A percentile compares a stretch with the other conserved stretches of the same genome.
These are phyloP conservation scores for Tinamus guttatus DNA, from an alignment of 2,113 vertebrate genomes.

Conservation along the genomic window DNA sequence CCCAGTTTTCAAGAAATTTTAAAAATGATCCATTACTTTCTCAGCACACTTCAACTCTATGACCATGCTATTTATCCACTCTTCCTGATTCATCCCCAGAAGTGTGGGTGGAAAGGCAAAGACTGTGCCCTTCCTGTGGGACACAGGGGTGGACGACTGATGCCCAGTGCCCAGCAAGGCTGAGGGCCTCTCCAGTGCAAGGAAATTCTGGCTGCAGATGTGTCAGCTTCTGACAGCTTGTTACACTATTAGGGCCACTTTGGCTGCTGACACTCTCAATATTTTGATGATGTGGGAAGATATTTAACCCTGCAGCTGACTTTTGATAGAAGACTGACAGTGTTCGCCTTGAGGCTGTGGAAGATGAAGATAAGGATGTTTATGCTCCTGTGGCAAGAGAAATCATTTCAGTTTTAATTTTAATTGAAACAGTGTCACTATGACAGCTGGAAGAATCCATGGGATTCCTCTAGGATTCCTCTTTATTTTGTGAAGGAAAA, in stretches of 20 bases:
- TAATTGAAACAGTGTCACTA: background rate
- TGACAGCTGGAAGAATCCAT: background rate
- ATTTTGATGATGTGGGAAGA: background rate
- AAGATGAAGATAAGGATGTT: background rate
- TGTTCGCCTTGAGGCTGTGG: background rate
- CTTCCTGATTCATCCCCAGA: background rate
- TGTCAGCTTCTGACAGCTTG: background rate
- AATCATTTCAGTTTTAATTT: background rate
- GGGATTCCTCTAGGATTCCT: background rate
- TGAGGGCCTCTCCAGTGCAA: background rate
- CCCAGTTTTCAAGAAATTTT: background rate
- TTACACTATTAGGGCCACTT: background rate
- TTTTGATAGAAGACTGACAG: accelerated
- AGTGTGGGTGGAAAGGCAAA: background rate
- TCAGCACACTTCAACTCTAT: background rate
- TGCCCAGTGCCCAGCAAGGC: background rate
- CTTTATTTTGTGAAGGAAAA: background rate
- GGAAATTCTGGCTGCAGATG: background rate
- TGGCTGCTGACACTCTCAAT: background rate
- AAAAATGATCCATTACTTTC: background rate
- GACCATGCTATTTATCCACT: background rate
- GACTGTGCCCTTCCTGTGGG: background rate
- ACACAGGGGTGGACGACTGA: no score
- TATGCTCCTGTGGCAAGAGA: background rate
- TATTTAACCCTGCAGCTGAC: background rate